phyloP scores from a whole-genome alignment of 2,797 vertebrate species.

The Hydrolagus colliei region DNA sequence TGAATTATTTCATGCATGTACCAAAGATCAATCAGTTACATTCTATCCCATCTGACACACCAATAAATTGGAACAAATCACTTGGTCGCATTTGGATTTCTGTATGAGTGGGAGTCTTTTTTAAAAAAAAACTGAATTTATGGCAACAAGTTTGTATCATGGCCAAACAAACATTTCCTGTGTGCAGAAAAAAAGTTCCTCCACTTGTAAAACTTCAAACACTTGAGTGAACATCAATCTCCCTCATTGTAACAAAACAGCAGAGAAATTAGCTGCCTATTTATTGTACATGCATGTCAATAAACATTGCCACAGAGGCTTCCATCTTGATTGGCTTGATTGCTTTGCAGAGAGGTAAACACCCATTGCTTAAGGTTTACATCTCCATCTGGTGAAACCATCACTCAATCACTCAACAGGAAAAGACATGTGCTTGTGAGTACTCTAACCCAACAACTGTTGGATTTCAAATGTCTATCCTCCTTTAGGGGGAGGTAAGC shows the following conservation, averaged over 20 bases:
- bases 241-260: background rate
- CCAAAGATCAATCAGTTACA: background rate
- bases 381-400: no score
- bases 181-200: background rate
- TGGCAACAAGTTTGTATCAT: background rate
- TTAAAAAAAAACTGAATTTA: background rate
- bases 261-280: background rate
- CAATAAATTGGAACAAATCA: background rate
- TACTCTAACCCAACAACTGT: no score
- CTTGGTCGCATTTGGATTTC: background rate
- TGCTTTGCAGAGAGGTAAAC: no score
- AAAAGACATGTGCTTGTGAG: no score
- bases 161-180: background rate
- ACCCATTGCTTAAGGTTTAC: no score
- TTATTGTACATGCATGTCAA: background rate
- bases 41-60: background rate
- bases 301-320: background rate
- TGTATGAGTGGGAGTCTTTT: background rate
- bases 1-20: constrained; percentile 16
- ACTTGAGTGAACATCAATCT: background rate
- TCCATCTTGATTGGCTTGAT: no score
- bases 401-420: no score
- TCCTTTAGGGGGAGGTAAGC: no score
- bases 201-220: background rate
- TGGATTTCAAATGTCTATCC: no score